Evolutionary conservation across 2,888 invertebrate genomes (phyloP), one percentile per base, ranked within the genome.

Genomic region (Trypoxylon attenuatum): DNA sequence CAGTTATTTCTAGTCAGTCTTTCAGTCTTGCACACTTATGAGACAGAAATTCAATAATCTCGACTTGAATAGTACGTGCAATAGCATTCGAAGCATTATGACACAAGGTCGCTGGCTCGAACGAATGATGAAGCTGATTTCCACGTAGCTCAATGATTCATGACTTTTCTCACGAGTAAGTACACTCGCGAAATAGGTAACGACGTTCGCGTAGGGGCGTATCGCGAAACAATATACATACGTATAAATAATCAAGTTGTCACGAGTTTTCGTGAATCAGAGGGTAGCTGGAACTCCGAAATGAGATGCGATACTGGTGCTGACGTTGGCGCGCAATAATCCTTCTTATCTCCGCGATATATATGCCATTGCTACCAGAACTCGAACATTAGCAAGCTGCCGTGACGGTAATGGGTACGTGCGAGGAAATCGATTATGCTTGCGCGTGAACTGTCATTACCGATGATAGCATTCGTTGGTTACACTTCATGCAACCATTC

Each of bases 91-190:
- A 22, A 19, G 46, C 18, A 47, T 25, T 21, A 22, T 43, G 39
- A 45, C 18, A 43, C 39, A 56, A 65, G 43, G 58, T 39, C 47
- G 66, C 23, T 22, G 10, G n/a, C 15, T 6, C 15, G 6, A 16
- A 27, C 27, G 47, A n/a, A 65, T 25, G 69, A 69, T 57, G 43
- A 55, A 15, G 22, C 41, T 5, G 39, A 54, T 69, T 74, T 70
- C 71, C 58, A 21, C 41, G 60, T 45, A 73, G 1, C 43, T n/a
- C 13, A 22, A 51, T 70, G 74, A 73, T 73, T 73, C 74, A 70
- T 53, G 45, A 74, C 60, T 56, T 39, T 38, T 58, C 63, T 10
- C 22, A 10, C 3, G n/a, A 27, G 1, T 27, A 27, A 27, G 4
- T 27, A 27, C 2, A 27, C 6, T 27, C n/a, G n/a, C n/a, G n/a